A percentile compares a stretch with the other conserved stretches of the same genome.
Evolutionary conservation across 2,888 invertebrate species (phyloP).

Genomic region (Margaritifera margaritifera): DNA sequence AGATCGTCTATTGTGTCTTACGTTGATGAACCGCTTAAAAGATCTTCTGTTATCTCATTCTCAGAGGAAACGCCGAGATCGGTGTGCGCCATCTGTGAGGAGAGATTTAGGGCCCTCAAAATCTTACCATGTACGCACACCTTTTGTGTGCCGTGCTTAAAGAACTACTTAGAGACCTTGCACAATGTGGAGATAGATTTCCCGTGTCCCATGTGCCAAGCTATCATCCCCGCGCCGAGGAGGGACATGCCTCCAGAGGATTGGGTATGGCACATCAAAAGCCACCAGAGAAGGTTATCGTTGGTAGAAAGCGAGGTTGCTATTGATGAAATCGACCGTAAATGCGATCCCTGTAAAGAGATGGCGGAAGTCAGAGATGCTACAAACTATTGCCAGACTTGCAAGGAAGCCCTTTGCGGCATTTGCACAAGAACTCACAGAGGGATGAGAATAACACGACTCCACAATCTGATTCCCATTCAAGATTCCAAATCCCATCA

Average conservation of each 20-base stretch:
- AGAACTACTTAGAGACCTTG: no score
- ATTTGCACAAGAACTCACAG: constrained; percentile 39
- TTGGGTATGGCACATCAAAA: no score
- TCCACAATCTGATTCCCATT: constrained; percentile 37
- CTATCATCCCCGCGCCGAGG: background rate
- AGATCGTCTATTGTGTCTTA: no score
- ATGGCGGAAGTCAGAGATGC: constrained; percentile 28
- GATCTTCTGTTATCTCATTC: no score
- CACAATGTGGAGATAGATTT: background rate
- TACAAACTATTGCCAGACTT: constrained; percentile 39
- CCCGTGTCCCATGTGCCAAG: no score
- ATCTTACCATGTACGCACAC: constrained; percentile 10
- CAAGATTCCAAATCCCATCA: constrained; percentile 29
- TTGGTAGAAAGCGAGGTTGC: no score
- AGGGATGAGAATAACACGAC: constrained; percentile 36
- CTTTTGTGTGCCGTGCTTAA: no score
- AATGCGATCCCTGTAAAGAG: constrained; percentile 35
- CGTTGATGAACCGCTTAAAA: no score
- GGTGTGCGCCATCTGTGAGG: no score
- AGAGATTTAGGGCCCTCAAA: constrained; percentile 37
- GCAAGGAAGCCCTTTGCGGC: constrained; percentile 33
- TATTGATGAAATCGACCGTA: constrained; percentile 3
- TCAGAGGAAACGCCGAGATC: no score
- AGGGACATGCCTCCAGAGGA: no score
- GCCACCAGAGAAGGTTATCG: no score